Evolutionary conservation across 2,888 invertebrate genomes (phyloP).

Genomic region (Sminthurides aquaticus): DNA sequence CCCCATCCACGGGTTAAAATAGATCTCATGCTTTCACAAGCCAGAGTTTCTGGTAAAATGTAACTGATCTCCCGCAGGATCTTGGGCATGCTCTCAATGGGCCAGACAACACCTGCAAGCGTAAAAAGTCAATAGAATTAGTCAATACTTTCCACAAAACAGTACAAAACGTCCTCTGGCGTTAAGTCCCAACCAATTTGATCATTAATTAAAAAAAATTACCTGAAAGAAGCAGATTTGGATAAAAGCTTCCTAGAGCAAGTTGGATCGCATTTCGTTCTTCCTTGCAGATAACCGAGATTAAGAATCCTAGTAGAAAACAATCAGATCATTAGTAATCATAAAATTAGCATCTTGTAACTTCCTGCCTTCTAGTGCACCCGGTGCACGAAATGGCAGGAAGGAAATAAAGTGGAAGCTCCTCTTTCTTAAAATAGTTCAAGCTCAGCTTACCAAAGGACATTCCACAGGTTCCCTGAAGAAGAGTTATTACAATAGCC

Average conservation of each 20-base stretch:
- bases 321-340: no score
- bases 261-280: slow-evolving; percentile 89
- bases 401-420: not conserved
- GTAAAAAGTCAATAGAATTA: not conserved
- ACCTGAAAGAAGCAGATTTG: slow-evolving; percentile 84
- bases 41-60: slow-evolving; percentile 49
- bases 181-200: not conserved
- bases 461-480: slow-evolving; percentile 93
- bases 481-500: slow-evolving; percentile 74
- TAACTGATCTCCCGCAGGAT: slow-evolving; percentile 56
- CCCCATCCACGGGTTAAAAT: slow-evolving; percentile 48
- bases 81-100: slow-evolving; percentile 88
- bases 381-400: slow-evolving; percentile 1
- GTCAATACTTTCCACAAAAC: not conserved
- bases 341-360: no score
- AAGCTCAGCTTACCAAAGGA: slow-evolving; percentile 75
- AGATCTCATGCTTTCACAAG: slow-evolving; percentile 49
- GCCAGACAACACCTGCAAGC: slow-evolving; percentile 81
- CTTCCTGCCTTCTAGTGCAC: no score
- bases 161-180: not conserved
- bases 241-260: slow-evolving; percentile 89
- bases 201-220: slow-evolving; percentile 32
- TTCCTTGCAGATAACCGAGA: slow-evolving; percentile 82
- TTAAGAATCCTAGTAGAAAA: slow-evolving; percentile 63
- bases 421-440: no score